Base-by-base conservation (phyloP, 2,113 vertebrate species). In the Festucalex cinctus region DNA sequence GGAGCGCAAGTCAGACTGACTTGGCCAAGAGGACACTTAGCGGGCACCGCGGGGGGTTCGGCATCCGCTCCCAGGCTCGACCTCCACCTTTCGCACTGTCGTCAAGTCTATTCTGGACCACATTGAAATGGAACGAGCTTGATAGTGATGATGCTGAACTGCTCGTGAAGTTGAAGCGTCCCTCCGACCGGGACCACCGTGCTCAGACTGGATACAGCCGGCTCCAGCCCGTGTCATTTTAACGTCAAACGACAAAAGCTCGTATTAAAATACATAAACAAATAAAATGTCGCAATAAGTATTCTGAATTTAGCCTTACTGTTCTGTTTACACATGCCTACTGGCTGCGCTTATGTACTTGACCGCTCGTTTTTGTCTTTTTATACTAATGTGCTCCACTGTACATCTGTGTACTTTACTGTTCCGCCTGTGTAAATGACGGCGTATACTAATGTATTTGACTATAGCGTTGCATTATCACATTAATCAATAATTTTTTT, bases 21-120 rank as follows among this genome's bases (percentile, higher is more conserved):
- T 81, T 67, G 56, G 65, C 66, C 74, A 10, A 41, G 82, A 88
- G 88, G 88, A 81, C 88, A 76, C 88, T 90, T 90, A 88, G 88
- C 87, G 88, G 88, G 77, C 88, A 88, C 84, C 63, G 80, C 62
- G 60, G 68, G 72, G 59, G 79, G 82, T 69, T 81, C 74, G 80
- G 77, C 80, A 71, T 80, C 76, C 39, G 68, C 62, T 3, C 53
- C 36, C n/a, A 60, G 59, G 19, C 48, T n/a, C 35, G 66, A 44
- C 69, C 59, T 22, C 32, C 53, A 19, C 57, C 43, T 36, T n/a
- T 53, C 3, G 9, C 35, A 20, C 43, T 13, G 20, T 46, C 32
- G 59, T 37, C 35, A 39, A 39, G 59, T 13, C 10, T 22, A 20
- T 13, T 6, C 4, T 36, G 6, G 36, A 13, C 14, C 9, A 10